Evolutionary conservation across 1,140 invertebrate species (phyloP), one percentile per base, ranked within the genome.

Genomic region (Aphis craccivora): DNA sequence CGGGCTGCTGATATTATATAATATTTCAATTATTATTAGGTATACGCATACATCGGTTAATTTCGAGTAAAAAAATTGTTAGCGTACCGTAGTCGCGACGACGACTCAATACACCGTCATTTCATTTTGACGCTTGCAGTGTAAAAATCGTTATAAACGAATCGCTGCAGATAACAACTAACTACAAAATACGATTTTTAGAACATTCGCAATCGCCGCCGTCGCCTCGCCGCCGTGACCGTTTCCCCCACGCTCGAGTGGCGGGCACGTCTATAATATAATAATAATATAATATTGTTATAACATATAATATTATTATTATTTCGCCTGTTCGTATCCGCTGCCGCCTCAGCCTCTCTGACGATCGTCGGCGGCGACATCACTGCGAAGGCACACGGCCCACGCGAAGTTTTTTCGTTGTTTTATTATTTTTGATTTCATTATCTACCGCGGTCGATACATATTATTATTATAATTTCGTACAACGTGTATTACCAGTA

Each of bases 111-210:
- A 9, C 9, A 14, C n/a, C 30, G 14, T 76, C 14, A n/a, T n/a
- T n/a, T 20, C 5, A 76, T 20, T 76, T 25, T 8, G 25, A 25
- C 55, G 25, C 25, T 30, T 76, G 60, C 60, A 76, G 60, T 76
- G 60, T 76, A 23, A n/a, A 76, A 76, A 76, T 76, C 60, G 60
- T n/a, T 67, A 67, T n/a, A 67, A n/a, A 67, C 60, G 60, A 67
- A 67, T 67, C 30, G 60, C 60, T 76, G 60, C 30, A 67, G 60
- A 67, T 67, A 67, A 67, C 60, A n/a, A 76, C 60, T n/a, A 76
- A 76, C 60, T 76, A 76, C 60, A 76, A 76, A 76, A 76, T 76
- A 76, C 60, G 30, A 76, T 76, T 76, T 76, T 76, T 76, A 76
- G 60, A 76, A 76, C 60, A 76, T 76, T 76, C 60, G 60, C 60